These are phyloP conservation scores for Aplodontia rufa DNA, from an alignment of 2,113 vertebrate genomes.

Conservation along the genomic window DNA sequence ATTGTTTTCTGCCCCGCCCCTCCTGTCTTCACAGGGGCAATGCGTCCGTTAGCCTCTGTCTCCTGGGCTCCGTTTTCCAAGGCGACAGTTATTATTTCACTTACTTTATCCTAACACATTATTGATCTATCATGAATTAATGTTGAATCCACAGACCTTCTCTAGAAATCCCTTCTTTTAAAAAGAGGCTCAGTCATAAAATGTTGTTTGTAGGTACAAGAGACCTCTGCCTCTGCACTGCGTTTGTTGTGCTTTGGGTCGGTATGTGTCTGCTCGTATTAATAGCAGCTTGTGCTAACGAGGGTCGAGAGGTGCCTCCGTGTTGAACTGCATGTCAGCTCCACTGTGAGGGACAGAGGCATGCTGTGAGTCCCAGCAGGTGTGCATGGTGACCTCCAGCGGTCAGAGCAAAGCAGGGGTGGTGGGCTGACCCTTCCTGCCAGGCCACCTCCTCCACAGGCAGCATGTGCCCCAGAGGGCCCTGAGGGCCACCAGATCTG, in stretches of 20 bases:
- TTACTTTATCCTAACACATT: slow-evolving; percentile 45
- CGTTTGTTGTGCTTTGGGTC: too few species aligned
- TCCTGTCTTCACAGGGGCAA: too few species aligned
- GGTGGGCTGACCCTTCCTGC: too few species aligned
- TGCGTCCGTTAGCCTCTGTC: too few species aligned
- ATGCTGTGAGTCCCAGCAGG: neutral
- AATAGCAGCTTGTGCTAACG: neutral
- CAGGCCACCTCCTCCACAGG: too few species aligned
- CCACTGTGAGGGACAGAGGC: neutral
- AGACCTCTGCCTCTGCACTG: too few species aligned
- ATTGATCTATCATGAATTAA: slow-evolving; percentile 59
- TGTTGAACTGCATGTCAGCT: neutral
- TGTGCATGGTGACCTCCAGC: too few species aligned
- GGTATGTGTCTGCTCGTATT: slow-evolving; percentile 33
- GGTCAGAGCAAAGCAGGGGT: too few species aligned
- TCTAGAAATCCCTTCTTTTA: slow-evolving; percentile 8
- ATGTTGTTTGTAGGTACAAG: too few species aligned
- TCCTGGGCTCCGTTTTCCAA: slow-evolving; percentile 55
- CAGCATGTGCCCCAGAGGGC: too few species aligned
- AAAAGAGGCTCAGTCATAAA: neutral
- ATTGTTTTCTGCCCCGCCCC: neutral
- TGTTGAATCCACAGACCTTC: slow-evolving; percentile 6
- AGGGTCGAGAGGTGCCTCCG: neutral
- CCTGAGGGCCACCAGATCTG: too few species aligned
- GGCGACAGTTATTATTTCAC: slow-evolving; percentile 33